These are phyloP conservation scores for Phthorimaea operculella DNA, from an alignment of 1,140 invertebrate genomes.

Conservation along the genomic window DNA sequence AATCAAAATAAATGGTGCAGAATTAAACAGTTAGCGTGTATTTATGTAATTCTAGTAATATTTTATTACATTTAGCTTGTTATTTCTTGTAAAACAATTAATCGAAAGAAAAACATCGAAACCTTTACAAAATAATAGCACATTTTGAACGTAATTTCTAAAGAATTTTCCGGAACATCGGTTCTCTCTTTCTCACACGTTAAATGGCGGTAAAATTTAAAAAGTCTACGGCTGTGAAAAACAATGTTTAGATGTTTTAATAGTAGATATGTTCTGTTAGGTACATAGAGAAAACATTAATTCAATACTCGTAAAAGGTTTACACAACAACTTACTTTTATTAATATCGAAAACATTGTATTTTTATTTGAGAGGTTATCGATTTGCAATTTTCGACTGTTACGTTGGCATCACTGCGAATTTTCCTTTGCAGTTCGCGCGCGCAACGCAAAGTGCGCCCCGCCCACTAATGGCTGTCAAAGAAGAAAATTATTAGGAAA, in stretches of 20 bases:
- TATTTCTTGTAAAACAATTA: no score
- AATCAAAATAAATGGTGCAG: no score
- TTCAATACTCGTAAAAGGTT: no score
- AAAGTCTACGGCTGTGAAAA: neutral
- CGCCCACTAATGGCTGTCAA: slow-evolving; percentile 5
- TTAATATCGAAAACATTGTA: no score
- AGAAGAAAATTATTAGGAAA: neutral
- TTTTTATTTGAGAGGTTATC: slow-evolving; percentile 10
- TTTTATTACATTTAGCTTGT: no score
- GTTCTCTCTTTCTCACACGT: neutral
- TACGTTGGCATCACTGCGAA: slow-evolving; percentile 27
- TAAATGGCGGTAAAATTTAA: neutral
- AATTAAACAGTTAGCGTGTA: no score
- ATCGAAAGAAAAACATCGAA: no score
- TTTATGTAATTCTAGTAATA: no score
- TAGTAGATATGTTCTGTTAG: no score
- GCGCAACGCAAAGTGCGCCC: neutral
- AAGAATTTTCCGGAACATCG: slow-evolving; percentile 29
- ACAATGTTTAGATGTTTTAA: no score
- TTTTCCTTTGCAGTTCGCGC: neutral
- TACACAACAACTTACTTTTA: no score
- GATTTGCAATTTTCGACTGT: slow-evolving; percentile 15
- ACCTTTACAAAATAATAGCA: neutral
- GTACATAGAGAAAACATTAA: no score
- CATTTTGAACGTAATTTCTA: slow-evolving; percentile 13